phyloP scores from a whole-genome alignment of 1,140 invertebrate genomes.

The Drosophila tristis region DNA sequence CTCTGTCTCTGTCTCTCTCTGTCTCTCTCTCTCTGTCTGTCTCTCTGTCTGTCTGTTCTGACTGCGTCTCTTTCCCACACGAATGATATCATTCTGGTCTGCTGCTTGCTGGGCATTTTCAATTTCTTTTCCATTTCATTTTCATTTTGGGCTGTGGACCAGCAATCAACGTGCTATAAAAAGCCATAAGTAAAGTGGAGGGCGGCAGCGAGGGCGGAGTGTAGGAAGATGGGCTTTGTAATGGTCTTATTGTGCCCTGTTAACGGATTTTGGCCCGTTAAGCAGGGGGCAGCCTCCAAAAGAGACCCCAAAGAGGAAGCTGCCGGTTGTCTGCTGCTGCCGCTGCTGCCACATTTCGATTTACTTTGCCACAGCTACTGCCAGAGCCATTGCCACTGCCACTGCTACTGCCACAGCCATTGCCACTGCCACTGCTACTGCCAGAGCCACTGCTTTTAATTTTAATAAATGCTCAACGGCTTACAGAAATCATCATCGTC shows the following conservation, averaged over 20 bases:
- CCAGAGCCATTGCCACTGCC: constrained; percentile 15
- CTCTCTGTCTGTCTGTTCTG: too few relatives aligned
- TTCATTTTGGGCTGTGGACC: constrained; percentile 38
- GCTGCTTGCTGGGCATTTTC: constrained; percentile 56
- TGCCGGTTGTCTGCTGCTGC: constrained; percentile 2
- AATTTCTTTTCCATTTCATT: constrained; percentile 47
- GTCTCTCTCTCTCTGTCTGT: not conserved
- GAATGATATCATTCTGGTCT: constrained; percentile 62
- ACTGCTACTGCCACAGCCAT: not conserved
- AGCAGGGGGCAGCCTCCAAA: constrained; percentile 7
- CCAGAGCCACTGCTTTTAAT: constrained; percentile 39
- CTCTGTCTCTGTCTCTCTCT: too few relatives aligned
- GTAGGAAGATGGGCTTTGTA: constrained; percentile 16
- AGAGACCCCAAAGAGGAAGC: constrained; percentile 1
- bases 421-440: not conserved
- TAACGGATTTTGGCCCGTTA: constrained; percentile 48
- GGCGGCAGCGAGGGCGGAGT: not conserved
- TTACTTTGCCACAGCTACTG: not conserved
- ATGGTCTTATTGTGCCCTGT: constrained; percentile 61
- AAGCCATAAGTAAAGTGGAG: constrained; percentile 45
- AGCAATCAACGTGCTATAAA: constrained; percentile 57
- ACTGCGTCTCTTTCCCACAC: too few relatives aligned
- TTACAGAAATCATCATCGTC: constrained; percentile 24
- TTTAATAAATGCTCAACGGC: constrained; percentile 53
- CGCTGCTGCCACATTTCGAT: not conserved